phyloP scores from a whole-genome alignment of 2,797 vertebrate genomes.

The Coreius guichenoti region DNA sequence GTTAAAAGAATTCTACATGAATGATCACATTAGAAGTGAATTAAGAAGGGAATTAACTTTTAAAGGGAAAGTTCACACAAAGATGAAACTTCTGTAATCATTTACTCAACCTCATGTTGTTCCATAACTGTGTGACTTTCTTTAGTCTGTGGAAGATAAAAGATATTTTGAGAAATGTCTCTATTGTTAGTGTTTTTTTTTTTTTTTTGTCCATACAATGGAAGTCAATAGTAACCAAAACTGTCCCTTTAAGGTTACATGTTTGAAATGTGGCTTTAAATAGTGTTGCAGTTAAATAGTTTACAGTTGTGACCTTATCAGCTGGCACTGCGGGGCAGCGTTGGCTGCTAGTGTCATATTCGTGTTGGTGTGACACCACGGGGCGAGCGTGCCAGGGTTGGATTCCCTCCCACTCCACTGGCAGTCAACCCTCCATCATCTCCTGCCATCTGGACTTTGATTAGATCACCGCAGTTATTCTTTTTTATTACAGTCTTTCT shows the following conservation, averaged over 20 bases:
- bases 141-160: neutral
- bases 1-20: constrained; percentile 8
- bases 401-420: constrained; percentile 32
- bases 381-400: constrained; percentile 1
- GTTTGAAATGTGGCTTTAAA: neutral
- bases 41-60: neutral
- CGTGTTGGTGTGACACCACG: constrained; percentile 28
- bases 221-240: too few species aligned
- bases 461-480: constrained; percentile 41
- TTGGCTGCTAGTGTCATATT: constrained; percentile 19
- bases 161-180: neutral
- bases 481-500: constrained; percentile 33
- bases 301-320: constrained; percentile 24
- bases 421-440: constrained; percentile 41
- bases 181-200: neutral
- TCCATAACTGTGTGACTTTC: neutral
- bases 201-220: too few species aligned
- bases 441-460: constrained; percentile 49
- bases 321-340: neutral
- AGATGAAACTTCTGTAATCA: neutral
- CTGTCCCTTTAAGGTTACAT: neutral
- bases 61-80: neutral
- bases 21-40: neutral
- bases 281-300: neutral
- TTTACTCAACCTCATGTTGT: neutral